Evolutionary conservation across 2,888 invertebrate genomes (phyloP).

Genomic region (Empis livida): DNA sequence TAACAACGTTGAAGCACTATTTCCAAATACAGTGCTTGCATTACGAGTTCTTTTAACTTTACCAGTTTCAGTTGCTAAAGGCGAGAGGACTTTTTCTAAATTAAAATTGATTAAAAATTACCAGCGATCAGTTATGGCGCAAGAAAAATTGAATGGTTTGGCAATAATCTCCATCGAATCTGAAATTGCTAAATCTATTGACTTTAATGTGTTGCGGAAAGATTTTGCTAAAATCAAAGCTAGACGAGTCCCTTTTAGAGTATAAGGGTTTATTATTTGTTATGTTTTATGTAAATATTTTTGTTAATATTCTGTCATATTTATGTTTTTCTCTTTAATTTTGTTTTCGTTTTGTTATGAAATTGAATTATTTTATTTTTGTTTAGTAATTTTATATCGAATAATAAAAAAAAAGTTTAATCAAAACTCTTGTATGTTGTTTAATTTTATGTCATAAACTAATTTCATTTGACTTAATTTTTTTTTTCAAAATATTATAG

Average conservation of each 20-base stretch:
- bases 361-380: neutral
- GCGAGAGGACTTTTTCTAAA: neutral
- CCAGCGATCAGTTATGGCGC: constrained; percentile 3
- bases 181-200: neutral
- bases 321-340: too few species aligned
- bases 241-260: neutral
- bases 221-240: constrained; percentile 4
- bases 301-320: too few species aligned
- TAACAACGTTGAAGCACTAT: neutral
- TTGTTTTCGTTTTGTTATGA: neutral
- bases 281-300: neutral
- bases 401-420: neutral
- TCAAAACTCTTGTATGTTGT: neutral
- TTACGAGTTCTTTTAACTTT: neutral
- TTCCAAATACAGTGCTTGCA: neutral
- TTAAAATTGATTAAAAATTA: constrained; percentile 3
- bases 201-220: neutral
- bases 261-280: neutral
- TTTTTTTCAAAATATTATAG: neutral
- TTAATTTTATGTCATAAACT: neutral
- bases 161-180: constrained; percentile 1
- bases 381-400: neutral
- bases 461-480: neutral
- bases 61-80: constrained; percentile 1
- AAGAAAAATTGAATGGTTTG: constrained; percentile 4